phyloP scores from a whole-genome alignment of 2,113 vertebrate genomes.

The Hippoglossus stenolepis region DNA sequence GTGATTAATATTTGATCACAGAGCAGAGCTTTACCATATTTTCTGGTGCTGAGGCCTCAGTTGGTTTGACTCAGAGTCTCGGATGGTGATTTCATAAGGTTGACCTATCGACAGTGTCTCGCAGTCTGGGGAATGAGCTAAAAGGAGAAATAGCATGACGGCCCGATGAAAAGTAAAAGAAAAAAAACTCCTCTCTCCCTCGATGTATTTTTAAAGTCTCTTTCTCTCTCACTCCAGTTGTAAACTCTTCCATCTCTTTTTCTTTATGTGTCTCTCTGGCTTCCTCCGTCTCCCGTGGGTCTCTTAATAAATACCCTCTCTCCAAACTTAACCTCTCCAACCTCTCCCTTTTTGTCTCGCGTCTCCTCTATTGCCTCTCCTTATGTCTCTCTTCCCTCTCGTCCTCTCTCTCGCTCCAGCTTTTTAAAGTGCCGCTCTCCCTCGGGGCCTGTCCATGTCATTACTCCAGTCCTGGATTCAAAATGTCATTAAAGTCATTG shows the following conservation, averaged over 20 bases:
- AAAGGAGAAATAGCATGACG: conserved; percentile 33
- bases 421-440: conserved; percentile 66
- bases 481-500: conserved; percentile 78
- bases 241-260: conserved; percentile 40
- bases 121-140: conserved; percentile 49
- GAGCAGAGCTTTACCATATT: conserved; percentile 33
- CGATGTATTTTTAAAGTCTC: conserved; percentile 46
- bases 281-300: conserved; percentile 35
- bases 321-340: conserved; percentile 39
- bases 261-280: conserved; percentile 17
- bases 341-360: conserved; percentile 23
- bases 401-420: conserved; percentile 5
- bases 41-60: conserved; percentile 16
- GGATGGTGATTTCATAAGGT: conserved; percentile 32
- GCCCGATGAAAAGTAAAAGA: conserved; percentile 24
- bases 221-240: background rate
- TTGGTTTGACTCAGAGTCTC: conserved; percentile 33
- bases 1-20: conserved; percentile 46
- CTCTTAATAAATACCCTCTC: conserved; percentile 50
- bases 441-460: conserved; percentile 65
- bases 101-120: conserved; percentile 53
- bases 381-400: conserved; percentile 16
- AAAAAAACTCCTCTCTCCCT: conserved; percentile 7
- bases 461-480: conserved; percentile 75
- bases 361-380: conserved; percentile 1